Base-by-base conservation (phyloP, 2,797 vertebrate species). In the Coranthus polyacanthus region DNA sequence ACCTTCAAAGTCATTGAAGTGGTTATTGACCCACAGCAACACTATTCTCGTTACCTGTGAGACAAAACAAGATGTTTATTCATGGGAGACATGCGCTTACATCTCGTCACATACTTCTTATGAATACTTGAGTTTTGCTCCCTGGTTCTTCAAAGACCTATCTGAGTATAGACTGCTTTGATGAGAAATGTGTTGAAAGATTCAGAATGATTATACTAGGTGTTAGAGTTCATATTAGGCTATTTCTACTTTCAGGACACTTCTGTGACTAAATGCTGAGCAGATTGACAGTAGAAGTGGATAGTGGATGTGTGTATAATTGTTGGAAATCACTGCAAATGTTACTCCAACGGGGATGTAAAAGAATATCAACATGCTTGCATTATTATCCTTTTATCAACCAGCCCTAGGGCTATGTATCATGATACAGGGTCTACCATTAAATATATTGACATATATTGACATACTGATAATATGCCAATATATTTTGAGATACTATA, bases 1-100 rank as follows among this genome's bases (percentile, higher is more conserved):
- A 12, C 96, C 97, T 89, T 99, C 98, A 85, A 99, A 99, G 91
- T 99, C 98, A 75, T 98, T 99, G 85, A 99, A 99, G 83, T 99
- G 98, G 89, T 99, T 99, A 91, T 99, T 99, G 77, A 99, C 98
- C 98, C 98, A 99, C 72, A 99, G 90, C 38, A 99, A 88, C 37
- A 99, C 96, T 53, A 98, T 97, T 72, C 98, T 93, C 0, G 97
- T 99, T 11, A 99, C 97, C 98, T 99, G 81, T 18, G 36, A 66
- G 8, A 66, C 21, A 83, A 17, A 45, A 62, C 17, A 51, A 66
- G 38, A 57, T 55, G 44, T 57, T 70, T 22, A 39, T 39, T 72
- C 15, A 72, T 13, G 0, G 0, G 4, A 26, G 1, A 45, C 21
- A 49, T 12, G 17, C 10, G 1, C 1, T 3, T 12, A 13, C 12